Base-by-base conservation (phyloP, 2,888 invertebrate genomes). In the Dryocosmus kuriphilus region DNA sequence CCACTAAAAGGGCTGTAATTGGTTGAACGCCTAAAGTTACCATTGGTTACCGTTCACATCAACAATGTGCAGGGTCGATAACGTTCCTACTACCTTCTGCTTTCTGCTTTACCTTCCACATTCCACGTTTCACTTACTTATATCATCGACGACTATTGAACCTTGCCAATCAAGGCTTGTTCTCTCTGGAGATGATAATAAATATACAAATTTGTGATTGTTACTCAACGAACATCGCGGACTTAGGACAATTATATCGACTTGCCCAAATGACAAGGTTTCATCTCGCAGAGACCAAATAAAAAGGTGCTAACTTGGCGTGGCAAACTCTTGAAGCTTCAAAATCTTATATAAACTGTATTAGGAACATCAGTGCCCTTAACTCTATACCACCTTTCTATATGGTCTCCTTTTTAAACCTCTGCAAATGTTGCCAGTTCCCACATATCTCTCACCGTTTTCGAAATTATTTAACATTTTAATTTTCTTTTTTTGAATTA, bases 41-140 rank as follows among this genome's bases (percentile, higher is more conserved):
- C 90, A 89, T 78, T 87, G 90, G 91, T 90, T 90, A 91, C 91
- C 89, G 86, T 90, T 89, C 86, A 88, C 86, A 90, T 89, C 90
- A 91, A 91, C 91, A 91, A 90, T 87, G 85, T 85, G 82, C 84
- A 84, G 82, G 90, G 88, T 90, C 90, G 90, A 90, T 90, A 90
- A 86, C 87, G 85, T 86, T 87, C 86, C 86, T 86, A 78, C 80
- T 79, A 79, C 74, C 75, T 79, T 79, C 79, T 79, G 24, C 67
- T 71, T 65, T 77, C 77, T 73, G 79, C 19, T 30, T 76, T 67
- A 35, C 75, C 74, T 55, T 73, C 24, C 62, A 41, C 67, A 75
- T 75, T 73, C 80, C 55, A 76, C 46, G 14, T 77, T 63, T 61
- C 22, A 74, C 74, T 75, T 61, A 62, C 57, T 73, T 65, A 63